phyloP scores from a whole-genome alignment of 2,113 vertebrate genomes.

The Mormyrus iriodes region DNA sequence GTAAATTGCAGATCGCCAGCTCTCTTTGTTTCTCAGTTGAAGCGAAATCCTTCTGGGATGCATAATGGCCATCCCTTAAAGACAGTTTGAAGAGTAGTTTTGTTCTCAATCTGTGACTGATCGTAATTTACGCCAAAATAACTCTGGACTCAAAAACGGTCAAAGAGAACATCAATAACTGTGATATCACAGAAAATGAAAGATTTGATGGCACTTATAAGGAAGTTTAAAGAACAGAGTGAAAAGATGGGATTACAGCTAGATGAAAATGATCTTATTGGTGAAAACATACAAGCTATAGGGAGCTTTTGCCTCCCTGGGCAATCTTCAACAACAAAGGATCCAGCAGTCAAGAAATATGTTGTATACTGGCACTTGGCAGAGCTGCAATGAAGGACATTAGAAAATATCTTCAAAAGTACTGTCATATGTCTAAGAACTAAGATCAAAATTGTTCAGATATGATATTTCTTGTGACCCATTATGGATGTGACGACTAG shows the following conservation, averaged over 20 bases:
- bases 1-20: not conserved
- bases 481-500: not conserved
- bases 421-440: not conserved
- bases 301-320: not conserved
- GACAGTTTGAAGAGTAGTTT: not conserved
- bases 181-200: not conserved
- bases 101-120: not conserved
- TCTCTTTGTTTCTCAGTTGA: not conserved
- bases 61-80: not conserved
- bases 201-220: not conserved
- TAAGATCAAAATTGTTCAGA: not conserved
- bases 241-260: not conserved
- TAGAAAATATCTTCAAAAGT: not conserved
- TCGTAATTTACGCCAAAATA: not conserved
- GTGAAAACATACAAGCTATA: not conserved
- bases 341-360: not conserved
- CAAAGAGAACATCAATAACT: not conserved
- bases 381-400: not conserved
- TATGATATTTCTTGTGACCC: not conserved
- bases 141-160: not conserved
- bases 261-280: not conserved
- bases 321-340: not conserved
- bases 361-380: not conserved
- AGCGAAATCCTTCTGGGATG: not conserved
- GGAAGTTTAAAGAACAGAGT: not conserved